Percentiles rank a stretch among this genome's conserved stretches.
phyloP scores from a whole-genome alignment of 2,888 invertebrate genomes.

The Drosophila neutralis region DNA sequence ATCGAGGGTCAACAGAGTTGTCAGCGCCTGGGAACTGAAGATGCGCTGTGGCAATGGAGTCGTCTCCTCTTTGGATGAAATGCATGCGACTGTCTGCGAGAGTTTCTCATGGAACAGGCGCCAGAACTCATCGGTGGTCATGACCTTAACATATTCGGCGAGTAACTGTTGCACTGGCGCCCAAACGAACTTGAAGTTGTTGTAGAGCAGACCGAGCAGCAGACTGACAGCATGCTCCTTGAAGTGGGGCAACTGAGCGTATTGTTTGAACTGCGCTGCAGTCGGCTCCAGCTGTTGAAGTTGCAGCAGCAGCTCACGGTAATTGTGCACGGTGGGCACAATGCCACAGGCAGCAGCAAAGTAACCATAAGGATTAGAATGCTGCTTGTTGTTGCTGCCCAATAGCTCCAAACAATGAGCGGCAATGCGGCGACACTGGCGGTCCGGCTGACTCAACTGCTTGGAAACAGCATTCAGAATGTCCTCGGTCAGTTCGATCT shows the following conservation, averaged over 20 bases:
- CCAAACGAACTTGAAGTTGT: constrained; percentile 96
- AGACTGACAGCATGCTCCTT: constrained; percentile 90
- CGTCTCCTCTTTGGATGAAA: constrained; percentile 84
- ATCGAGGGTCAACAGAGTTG: constrained; percentile 48
- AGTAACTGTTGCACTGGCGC: constrained; percentile 92
- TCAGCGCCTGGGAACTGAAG: constrained; percentile 51
- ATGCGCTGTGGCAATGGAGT: constrained; percentile 1
- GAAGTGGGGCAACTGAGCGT: constrained; percentile 86
- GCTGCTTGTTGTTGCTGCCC: constrained; percentile 60
- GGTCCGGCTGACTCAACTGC: constrained; percentile 89
- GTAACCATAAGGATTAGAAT: constrained; percentile 87
- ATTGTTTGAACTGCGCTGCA: constrained; percentile 86
- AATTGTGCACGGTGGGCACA: constrained; percentile 90
- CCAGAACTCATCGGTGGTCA: constrained; percentile 90
- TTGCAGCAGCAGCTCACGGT: constrained; percentile 90
- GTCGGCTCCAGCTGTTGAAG: constrained; percentile 90
- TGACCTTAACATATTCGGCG: constrained; percentile 89
- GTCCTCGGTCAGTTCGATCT: constrained; percentile 78
- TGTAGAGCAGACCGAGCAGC: constrained; percentile 92
- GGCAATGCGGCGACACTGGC: constrained; percentile 89
- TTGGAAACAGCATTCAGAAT: constrained; percentile 83
- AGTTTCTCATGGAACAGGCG: constrained; percentile 88
- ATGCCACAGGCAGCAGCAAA: constrained; percentile 90
- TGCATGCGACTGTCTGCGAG: constrained; percentile 85
- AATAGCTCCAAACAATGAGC: constrained; percentile 91